Conservation (phyloP, 2,797 vertebrate species). For the Ispidina picta region DNA sequence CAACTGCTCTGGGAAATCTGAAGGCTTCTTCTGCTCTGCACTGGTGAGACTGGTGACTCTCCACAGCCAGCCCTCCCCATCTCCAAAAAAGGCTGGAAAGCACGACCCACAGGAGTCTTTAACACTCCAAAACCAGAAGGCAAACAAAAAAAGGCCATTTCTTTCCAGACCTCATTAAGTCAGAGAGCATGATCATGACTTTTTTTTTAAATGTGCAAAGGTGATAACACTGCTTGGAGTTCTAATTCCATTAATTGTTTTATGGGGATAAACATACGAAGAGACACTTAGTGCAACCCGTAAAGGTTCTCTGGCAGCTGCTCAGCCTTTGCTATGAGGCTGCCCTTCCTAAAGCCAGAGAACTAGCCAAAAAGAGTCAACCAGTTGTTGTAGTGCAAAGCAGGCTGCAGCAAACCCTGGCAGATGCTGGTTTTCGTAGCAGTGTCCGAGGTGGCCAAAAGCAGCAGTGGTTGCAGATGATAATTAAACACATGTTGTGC, state of each 20-base stretch:
- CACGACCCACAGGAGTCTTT: not conserved
- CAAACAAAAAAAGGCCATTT: not conserved
- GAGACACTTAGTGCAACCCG: not conserved
- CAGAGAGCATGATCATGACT: not conserved
- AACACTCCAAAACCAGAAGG: not conserved
- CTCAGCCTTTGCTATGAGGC: not conserved
- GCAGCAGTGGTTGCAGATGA: not conserved
- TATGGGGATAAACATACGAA: slow-evolving; percentile 32
- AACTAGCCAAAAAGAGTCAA: not conserved
- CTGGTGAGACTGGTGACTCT: not conserved
- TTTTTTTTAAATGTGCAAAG: slow-evolving; percentile 16
- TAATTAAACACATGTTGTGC: not conserved
- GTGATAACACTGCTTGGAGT: slow-evolving; percentile 15
- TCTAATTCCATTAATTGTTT: slow-evolving; percentile 27
- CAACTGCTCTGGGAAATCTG: not conserved
- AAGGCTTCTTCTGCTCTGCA: not conserved
- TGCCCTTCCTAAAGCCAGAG: not conserved
- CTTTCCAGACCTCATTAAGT: slow-evolving; percentile 37
- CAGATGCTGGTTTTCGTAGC: not conserved
- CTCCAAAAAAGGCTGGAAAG: not conserved
- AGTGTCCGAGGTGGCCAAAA: not conserved
- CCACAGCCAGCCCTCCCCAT: not conserved
- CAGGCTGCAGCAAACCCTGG: not conserved
- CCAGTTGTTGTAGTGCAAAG: not conserved
- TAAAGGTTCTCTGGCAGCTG: not conserved